Evolutionary conservation across 2,113 vertebrate species (phyloP), one percentile per base, ranked within the genome.

Genomic region (Istiophorus platypterus): DNA sequence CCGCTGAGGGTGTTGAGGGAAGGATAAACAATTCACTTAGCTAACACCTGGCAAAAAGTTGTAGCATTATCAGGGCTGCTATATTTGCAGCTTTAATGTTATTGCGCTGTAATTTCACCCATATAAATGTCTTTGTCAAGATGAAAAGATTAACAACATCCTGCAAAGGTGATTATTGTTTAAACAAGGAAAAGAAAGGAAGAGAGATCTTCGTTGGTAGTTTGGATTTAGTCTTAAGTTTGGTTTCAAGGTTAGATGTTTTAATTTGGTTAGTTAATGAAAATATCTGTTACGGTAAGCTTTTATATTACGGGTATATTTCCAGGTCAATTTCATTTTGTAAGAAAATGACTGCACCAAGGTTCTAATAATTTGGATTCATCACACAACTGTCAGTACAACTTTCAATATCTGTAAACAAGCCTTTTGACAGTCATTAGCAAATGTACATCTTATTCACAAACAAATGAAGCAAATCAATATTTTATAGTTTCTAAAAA

Each of bases 21-120:
- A 69, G 29, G 41, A 80, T 84, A 78, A 77, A 72, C 17, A 76
- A 64, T 76, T 72, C 49, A 45, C 7, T 47, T 58, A 26, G 71
- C 15, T 37, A 26, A 47, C 34, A 70, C 57, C 0, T 1, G 39
- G 22, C 45, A 18, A 27, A 72, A 74, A 57, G 14, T 49, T 62
- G 17, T 52, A 69, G 76, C 78, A 42, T 54, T 66, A 76, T 73
- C 69, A 83, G 29, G 57, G 52, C 65, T 75, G 41, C 61, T 56
- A 13, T 63, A n/a, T 45, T 45, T 62, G 42, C 41, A 84, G 49
- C 27, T 68, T 52, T 56, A 26, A 72, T 59, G 3, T 37, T 61
- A 41, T 34, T 56, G 7, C 27, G 14, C 22, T 31, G 41, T 37
- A 27, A 22, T 49, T 65, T 69, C 3, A 56, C 45, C 26, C 18